phyloP scores from a whole-genome alignment of 2,888 invertebrate species.

The Callinectes sapidus region DNA sequence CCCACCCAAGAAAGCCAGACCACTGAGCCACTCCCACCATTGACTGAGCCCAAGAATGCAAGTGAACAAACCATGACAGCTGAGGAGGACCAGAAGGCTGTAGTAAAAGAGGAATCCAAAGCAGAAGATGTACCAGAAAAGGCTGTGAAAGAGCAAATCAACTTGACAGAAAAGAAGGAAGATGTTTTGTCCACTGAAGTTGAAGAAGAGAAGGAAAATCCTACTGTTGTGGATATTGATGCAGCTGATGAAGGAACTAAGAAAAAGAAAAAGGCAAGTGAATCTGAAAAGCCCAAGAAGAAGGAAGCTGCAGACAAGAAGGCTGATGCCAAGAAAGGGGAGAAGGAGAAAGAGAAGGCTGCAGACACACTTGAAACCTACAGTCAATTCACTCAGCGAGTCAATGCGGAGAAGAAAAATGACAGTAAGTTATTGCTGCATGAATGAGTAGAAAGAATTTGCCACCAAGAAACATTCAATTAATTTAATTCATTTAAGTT shows the following conservation, averaged over 20 bases:
- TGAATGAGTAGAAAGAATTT: not conserved
- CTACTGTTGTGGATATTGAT: not conserved
- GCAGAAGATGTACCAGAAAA: not conserved
- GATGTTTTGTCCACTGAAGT: not conserved
- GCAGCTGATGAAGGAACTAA: not conserved
- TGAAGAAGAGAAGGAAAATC: not conserved
- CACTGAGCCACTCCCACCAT: too few relatives aligned
- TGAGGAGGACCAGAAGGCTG: not conserved
- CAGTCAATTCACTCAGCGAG: slow-evolving; percentile 72
- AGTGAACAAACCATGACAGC: not conserved
- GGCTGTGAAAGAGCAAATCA: not conserved
- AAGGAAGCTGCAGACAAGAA: slow-evolving; percentile 9
- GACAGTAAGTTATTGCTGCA: slow-evolving; percentile 54
- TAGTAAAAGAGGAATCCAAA: not conserved
- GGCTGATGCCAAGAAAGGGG: slow-evolving; percentile 25
- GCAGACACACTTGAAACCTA: slow-evolving; percentile 69
- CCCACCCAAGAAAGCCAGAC: not conserved
- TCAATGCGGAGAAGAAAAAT: slow-evolving; percentile 71
- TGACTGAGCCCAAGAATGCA: slow-evolving; percentile 11
- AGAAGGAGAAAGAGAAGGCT: slow-evolving; percentile 36
- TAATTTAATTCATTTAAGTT: not conserved
- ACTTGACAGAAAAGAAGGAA: not conserved
- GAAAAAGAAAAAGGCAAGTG: slow-evolving; percentile 36
- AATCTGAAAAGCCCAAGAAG: not conserved
- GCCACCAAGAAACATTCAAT: not conserved